These are phyloP conservation scores for Sebastolobus alascanus DNA, from an alignment of 2,797 vertebrate genomes.

Conservation along the genomic window DNA sequence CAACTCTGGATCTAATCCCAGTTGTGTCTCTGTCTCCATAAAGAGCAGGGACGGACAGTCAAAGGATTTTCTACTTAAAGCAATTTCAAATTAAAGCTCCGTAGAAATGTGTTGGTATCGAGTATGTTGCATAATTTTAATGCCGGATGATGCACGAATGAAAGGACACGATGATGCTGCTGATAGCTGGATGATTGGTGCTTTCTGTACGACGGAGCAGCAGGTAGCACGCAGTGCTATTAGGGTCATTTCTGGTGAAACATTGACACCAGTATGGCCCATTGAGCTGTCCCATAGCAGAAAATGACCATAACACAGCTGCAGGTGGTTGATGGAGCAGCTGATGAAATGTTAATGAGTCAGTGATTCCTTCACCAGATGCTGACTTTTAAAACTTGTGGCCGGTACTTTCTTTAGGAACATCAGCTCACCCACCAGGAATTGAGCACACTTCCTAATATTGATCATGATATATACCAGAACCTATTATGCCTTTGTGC, in stretches of 20 bases:
- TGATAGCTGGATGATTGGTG: slow-evolving; percentile 13
- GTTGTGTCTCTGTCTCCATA: background rate
- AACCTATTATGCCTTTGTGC: too few species aligned
- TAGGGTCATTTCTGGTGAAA: slow-evolving; percentile 13
- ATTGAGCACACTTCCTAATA: background rate
- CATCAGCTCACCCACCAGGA: background rate
- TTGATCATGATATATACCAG: background rate
- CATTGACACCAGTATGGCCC: background rate
- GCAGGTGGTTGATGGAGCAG: slow-evolving; percentile 16
- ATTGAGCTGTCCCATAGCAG: background rate
- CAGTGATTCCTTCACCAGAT: slow-evolving; percentile 3
- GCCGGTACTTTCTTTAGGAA: slow-evolving; percentile 1
- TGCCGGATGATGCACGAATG: slow-evolving; percentile 31
- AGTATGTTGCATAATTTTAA: slow-evolving; percentile 10
- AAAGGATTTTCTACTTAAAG: slow-evolving; percentile 5
- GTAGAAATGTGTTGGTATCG: background rate
- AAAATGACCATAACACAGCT: slow-evolving; percentile 33
- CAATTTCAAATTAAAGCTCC: slow-evolving; percentile 2
- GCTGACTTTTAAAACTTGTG: slow-evolving; percentile 10
- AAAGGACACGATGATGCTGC: slow-evolving; percentile 10
- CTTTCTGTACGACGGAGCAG: slow-evolving; percentile 8
- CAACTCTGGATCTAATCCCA: background rate
- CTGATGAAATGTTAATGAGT: slow-evolving; percentile 9
- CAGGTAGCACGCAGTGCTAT: background rate
- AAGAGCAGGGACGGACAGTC: background rate